These are phyloP conservation scores for Anisognathus igniventris DNA, from an alignment of 2,797 vertebrate genomes.

Conservation along the genomic window DNA sequence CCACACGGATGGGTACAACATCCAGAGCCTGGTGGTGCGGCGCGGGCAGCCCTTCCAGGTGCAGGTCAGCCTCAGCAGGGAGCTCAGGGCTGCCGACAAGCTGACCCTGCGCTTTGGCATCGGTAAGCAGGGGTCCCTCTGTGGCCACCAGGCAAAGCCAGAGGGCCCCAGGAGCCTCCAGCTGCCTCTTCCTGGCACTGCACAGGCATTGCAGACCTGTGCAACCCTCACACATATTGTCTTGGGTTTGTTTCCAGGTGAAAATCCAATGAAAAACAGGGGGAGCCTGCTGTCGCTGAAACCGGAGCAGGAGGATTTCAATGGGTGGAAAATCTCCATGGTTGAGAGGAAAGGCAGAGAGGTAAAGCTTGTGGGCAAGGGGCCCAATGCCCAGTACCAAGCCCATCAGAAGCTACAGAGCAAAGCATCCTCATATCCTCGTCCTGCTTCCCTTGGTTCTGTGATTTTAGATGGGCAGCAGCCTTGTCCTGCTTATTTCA, in stretches of 20 bases:
- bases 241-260: slow-evolving; percentile 7
- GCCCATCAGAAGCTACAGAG: not conserved
- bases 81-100: not conserved
- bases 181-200: not conserved
- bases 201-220: fast-evolving
- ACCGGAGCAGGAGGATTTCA: not conserved
- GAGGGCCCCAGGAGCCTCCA: fast-evolving
- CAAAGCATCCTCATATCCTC: not conserved
- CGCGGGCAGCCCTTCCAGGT: slow-evolving; percentile 49
- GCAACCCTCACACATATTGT: not conserved
- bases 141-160: fast-evolving
- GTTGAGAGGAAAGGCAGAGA: not conserved
- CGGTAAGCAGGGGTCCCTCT: not conserved
- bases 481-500: not conserved
- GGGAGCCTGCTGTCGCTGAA: slow-evolving; percentile 20
- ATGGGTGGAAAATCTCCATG: slow-evolving; percentile 20
- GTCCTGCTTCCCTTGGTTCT: not conserved
- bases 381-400: not conserved
- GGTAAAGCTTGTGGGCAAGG: slow-evolving; percentile 34
- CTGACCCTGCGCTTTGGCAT: not conserved
- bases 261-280: not conserved
- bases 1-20: slow-evolving; percentile 28
- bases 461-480: not conserved
- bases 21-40: slow-evolving; percentile 32
- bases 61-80: slow-evolving; percentile 5